A percentile compares a stretch with the other conserved stretches of the same genome.
Evolutionary conservation across 2,797 vertebrate species (phyloP).

Genomic region (Lagorchestes hirsutus): DNA sequence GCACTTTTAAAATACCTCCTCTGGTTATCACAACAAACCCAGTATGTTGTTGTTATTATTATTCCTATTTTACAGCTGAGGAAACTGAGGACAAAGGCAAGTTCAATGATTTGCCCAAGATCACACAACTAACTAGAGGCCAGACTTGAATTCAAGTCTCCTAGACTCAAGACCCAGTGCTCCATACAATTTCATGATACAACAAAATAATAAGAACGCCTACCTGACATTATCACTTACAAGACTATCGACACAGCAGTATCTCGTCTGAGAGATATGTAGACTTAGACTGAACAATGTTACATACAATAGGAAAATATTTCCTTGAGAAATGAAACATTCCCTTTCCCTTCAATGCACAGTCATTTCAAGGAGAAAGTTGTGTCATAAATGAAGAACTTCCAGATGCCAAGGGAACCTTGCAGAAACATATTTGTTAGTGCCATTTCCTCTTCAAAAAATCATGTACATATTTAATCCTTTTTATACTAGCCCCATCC

Average conservation of each 20-base stretch:
- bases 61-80: background rate
- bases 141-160: background rate
- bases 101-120: background rate
- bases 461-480: background rate
- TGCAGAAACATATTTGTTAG: background rate
- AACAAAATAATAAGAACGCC: background rate
- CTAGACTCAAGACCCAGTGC: background rate
- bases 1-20: background rate
- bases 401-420: constrained; percentile 25
- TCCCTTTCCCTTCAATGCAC: background rate
- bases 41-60: background rate
- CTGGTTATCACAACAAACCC: background rate
- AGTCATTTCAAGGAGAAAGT: constrained; percentile 13
- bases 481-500: background rate
- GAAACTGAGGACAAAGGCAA: background rate
- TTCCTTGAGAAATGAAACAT: background rate
- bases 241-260: background rate
- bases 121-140: background rate
- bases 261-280: constrained; percentile 43
- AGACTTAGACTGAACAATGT: constrained; percentile 24
- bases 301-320: constrained; percentile 30
- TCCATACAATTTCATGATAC: background rate
- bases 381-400: constrained; percentile 41
- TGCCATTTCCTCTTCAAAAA: background rate
- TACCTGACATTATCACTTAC: background rate